phyloP scores from a whole-genome alignment of 2,888 invertebrate genomes.

The Tryphoninae sp. region DNA sequence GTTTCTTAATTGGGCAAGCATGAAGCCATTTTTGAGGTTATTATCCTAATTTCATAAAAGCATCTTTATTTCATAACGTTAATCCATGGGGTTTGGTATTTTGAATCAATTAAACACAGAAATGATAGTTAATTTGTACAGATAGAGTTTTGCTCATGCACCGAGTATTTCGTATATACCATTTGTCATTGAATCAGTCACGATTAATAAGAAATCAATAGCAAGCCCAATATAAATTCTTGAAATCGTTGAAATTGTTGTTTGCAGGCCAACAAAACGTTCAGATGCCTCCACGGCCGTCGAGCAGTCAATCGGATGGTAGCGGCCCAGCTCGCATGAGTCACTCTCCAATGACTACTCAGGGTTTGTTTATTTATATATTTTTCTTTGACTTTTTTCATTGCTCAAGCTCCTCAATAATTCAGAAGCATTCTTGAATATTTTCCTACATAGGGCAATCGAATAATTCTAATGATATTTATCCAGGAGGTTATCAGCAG shows the following conservation, averaged over 20 bases:
- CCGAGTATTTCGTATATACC: no score
- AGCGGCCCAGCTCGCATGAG: conserved; percentile 86
- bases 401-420: neutral
- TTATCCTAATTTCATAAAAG: no score
- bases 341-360: conserved; percentile 87
- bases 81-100: no score
- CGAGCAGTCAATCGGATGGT: conserved; percentile 86
- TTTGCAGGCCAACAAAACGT: conserved; percentile 92
- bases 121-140: no score
- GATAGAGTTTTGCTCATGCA: no score
- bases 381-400: conserved; percentile 19
- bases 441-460: neutral
- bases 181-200: no score
- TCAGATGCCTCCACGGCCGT: conserved; percentile 97
- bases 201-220: no score
- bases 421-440: conserved; percentile 8
- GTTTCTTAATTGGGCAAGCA: no score
- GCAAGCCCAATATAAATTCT: neutral
- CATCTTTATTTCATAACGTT: no score
- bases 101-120: no score
- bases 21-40: no score
- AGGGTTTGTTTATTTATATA: conserved; percentile 77
- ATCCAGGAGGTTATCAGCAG: conserved; percentile 83
- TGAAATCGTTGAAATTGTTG: neutral
- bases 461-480: conserved; percentile 10